Evolutionary conservation across 2,113 vertebrate species (phyloP), one percentile per base, ranked within the genome.

Genomic region (Sinocyclocheilus anshuiensis): DNA sequence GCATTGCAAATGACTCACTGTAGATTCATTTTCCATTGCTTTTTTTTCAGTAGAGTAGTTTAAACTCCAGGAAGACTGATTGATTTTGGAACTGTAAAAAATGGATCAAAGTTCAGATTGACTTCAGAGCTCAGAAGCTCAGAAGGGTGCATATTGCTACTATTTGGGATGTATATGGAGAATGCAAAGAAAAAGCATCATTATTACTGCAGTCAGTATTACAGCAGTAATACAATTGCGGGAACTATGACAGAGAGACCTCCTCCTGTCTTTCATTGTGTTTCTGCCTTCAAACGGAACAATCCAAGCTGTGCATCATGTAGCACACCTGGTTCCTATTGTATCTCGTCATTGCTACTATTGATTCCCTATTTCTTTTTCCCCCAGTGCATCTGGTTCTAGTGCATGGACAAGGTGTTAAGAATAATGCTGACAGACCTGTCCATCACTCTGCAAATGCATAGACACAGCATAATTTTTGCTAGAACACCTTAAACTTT

Each of bases 31-130:
- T 83, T 59, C 82, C 50, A 84, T 57, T 42, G 48, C 67, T 57
- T 84, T 55, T 55, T 16, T 77, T 84, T 13, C 69, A 84, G 48
- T 57, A 24, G 69, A 84, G 42, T 3, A 75, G 48, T 84, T 74
- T 74, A 84, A 42, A 84, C 50, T 74, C 67, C 50, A 53, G 33
- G 48, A 84, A 74, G 69, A 59, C 82, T 84, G 67, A 84, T 84
- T 75, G 82, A 84, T 84, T 75, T 75, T 74, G 82, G 15, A 72
- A 55, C 48, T 72, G 53, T 75, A 57, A 74, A 83, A 83, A 57
- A 74, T 55, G 42, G 81, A 82, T 82, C 65, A 57, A 74, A 74
- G 69, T 84, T 74, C 69, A 74, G 69, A 74, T 45, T 59, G 29
- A 74, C 50, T 74, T 57, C 59, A 74, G 50, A 84, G 69, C 11